These are phyloP conservation scores for Amblyteles armatorius DNA, from an alignment of 2,888 invertebrate species.

Conservation along the genomic window DNA sequence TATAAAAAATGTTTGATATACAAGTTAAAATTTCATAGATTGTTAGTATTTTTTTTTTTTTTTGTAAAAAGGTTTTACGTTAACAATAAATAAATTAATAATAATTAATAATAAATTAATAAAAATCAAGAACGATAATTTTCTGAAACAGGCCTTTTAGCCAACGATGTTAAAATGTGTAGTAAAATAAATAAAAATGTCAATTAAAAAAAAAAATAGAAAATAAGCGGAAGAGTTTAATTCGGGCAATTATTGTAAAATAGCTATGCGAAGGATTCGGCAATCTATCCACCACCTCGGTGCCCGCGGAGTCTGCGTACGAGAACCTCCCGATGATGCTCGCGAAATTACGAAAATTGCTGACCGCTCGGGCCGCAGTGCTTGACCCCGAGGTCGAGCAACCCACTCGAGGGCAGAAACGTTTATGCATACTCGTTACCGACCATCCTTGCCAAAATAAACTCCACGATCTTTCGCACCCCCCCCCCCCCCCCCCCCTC, in stretches of 20 bases:
- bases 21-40: too few species aligned
- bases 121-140: too few species aligned
- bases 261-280: background rate
- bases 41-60: too few species aligned
- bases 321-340: slow-evolving; percentile 33
- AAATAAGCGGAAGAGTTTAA: background rate
- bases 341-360: slow-evolving; percentile 79
- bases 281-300: background rate
- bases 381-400: slow-evolving; percentile 71
- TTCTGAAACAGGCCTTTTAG: too few species aligned
- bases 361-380: slow-evolving; percentile 68
- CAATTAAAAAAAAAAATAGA: background rate
- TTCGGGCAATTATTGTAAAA: slow-evolving; percentile 14
- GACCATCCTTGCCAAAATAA: slow-evolving; percentile 25
- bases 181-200: background rate
- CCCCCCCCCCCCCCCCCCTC: background rate
- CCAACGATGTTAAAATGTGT: too few species aligned
- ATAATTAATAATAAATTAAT: too few species aligned
- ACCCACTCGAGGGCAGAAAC: slow-evolving; percentile 18
- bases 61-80: too few species aligned
- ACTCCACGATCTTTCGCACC: background rate
- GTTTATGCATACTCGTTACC: slow-evolving; percentile 34
- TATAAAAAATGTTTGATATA: too few species aligned
- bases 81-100: too few species aligned
- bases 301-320: background rate